Conservation (phyloP, 2,113 vertebrate genomes). For the Galemys pyrenaicus region DNA sequence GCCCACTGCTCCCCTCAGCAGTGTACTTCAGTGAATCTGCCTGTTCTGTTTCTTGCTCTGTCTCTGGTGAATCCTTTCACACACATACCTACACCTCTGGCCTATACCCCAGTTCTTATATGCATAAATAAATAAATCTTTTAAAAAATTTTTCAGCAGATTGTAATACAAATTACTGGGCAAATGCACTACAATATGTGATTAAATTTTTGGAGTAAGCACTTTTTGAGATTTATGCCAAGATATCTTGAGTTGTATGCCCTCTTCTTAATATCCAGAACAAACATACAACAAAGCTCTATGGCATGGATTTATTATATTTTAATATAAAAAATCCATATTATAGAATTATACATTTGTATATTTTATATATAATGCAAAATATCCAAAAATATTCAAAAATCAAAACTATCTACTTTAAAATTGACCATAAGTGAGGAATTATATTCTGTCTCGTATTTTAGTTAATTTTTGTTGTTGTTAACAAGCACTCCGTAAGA, state of each 20-base stretch:
- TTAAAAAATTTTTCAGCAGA: too few relatives aligned
- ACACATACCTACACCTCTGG: too few relatives aligned
- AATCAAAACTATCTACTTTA: background rate
- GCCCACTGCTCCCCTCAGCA: too few relatives aligned
- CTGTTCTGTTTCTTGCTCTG: too few relatives aligned
- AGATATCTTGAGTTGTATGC: constrained; percentile 19
- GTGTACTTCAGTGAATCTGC: too few relatives aligned
- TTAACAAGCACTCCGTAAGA: background rate
- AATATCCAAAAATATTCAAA: background rate
- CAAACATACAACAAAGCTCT: background rate
- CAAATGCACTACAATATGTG: background rate
- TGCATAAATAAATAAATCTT: too few relatives aligned
- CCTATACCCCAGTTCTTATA: too few relatives aligned
- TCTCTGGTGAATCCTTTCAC: too few relatives aligned
- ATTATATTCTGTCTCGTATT: background rate
- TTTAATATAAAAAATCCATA: background rate
- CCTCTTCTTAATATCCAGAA: constrained; percentile 3
- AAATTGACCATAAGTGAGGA: background rate
- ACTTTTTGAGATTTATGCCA: constrained; percentile 36
- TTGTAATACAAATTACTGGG: constrained; percentile 35
- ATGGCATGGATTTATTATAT: background rate
- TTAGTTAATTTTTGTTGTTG: background rate
- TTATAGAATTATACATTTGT: background rate
- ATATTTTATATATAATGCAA: background rate
- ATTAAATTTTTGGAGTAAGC: constrained; percentile 30